Evolutionary conservation across 1,140 invertebrate genomes (phyloP).

Genomic region (Pachyrhynchus sulphureomaculatus): DNA sequence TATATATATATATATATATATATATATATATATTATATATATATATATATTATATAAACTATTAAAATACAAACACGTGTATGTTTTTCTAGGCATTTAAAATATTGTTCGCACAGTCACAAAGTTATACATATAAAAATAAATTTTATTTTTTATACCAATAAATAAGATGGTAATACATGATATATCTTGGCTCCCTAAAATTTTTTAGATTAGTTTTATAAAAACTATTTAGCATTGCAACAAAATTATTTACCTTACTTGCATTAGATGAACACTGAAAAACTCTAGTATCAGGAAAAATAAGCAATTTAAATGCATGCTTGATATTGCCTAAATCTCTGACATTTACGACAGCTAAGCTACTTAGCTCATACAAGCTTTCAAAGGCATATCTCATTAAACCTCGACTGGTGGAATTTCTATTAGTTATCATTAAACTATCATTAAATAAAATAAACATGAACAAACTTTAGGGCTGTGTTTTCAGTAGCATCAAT

Average conservation of each 20-base stretch:
- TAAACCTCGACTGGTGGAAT: slow-evolving; percentile 72
- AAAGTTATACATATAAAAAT: too few relatives aligned
- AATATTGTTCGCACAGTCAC: too few relatives aligned
- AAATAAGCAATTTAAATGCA: slow-evolving; percentile 91
- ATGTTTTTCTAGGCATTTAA: too few relatives aligned
- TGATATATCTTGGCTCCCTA: too few relatives aligned
- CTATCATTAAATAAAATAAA: slow-evolving; percentile 91
- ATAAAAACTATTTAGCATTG: too few relatives aligned
- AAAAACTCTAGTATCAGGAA: slow-evolving; percentile 91
- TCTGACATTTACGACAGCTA: slow-evolving; percentile 94
- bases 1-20: too few relatives aligned
- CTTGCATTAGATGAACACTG: slow-evolving; percentile 83
- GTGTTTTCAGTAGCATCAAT: slow-evolving; percentile 84
- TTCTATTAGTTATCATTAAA: slow-evolving; percentile 64
- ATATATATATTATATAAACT: too few relatives aligned
- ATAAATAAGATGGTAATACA: too few relatives aligned
- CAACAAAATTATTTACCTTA: slow-evolving; percentile 66
- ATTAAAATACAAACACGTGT: too few relatives aligned
- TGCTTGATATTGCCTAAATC: slow-evolving; percentile 88
- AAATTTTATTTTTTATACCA: too few relatives aligned
- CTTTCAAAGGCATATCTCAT: slow-evolving; percentile 88
- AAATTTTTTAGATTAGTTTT: too few relatives aligned
- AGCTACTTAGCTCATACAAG: slow-evolving; percentile 85
- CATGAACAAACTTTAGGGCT: slow-evolving; percentile 83
- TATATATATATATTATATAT: too few relatives aligned